Conservation (phyloP, 2,797 vertebrate genomes). For the Myiothlypis coronata region DNA sequence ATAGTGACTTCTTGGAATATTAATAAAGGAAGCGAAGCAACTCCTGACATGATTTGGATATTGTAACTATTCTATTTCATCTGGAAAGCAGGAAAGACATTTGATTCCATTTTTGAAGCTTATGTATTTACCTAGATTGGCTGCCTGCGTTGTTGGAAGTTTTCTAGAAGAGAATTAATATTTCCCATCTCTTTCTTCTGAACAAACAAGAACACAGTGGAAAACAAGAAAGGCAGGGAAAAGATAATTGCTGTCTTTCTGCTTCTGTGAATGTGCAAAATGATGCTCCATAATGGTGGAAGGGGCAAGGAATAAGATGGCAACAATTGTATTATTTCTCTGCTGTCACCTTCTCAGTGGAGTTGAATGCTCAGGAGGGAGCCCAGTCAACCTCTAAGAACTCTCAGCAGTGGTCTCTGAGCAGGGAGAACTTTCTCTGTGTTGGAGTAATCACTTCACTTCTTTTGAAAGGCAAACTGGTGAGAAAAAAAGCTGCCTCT, state of each 20-base stretch:
- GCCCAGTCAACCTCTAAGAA: background rate
- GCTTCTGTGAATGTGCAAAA: background rate
- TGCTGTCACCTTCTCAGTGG: background rate
- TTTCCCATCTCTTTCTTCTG: background rate
- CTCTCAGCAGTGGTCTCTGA: background rate
- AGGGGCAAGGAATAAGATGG: background rate
- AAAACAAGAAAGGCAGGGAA: fast-evolving
- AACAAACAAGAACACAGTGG: background rate
- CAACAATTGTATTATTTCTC: background rate
- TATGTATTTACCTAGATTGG: background rate
- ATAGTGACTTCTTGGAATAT: background rate
- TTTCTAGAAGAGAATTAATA: background rate
- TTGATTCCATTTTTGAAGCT: background rate
- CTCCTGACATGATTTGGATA: background rate
- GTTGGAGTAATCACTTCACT: background rate
- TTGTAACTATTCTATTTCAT: background rate
- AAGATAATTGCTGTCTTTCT: background rate
- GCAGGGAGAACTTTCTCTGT: background rate
- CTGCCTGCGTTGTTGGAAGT: background rate
- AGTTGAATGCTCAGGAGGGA: background rate
- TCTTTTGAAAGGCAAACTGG: background rate
- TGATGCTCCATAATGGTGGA: background rate
- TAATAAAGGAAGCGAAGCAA: background rate
- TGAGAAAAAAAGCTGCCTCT: background rate
- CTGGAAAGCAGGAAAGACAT: background rate